Evolutionary conservation across 2,888 invertebrate species (phyloP).

Genomic region (Germaria angustata): DNA sequence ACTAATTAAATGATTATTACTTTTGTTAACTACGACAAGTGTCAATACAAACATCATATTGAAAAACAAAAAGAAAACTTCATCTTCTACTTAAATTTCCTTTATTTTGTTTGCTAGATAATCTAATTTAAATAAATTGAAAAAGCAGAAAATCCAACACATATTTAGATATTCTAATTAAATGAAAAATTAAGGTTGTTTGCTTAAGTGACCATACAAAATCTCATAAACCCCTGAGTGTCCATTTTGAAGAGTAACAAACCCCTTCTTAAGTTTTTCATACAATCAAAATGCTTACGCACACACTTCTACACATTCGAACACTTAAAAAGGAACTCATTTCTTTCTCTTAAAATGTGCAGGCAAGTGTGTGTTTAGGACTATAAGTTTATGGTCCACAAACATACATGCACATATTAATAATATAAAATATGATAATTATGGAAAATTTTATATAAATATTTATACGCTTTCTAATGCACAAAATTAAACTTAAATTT

Average conservation of each 20-base stretch:
- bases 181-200: constrained; percentile 27
- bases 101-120: no score
- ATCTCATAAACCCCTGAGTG: background rate
- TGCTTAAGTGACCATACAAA: constrained; percentile 7
- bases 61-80: constrained; percentile 10
- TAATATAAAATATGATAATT: constrained; percentile 27
- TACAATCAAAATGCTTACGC: background rate
- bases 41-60: constrained; percentile 18
- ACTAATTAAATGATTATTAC: constrained; percentile 41
- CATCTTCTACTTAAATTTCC: background rate
- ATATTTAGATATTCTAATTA: constrained; percentile 19
- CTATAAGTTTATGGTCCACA: background rate
- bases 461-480: constrained; percentile 24
- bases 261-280: background rate
- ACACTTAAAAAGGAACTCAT: background rate
- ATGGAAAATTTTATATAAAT: constrained; percentile 44
- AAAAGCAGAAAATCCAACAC: background rate
- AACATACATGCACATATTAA: background rate
- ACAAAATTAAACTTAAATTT: constrained; percentile 54
- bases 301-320: background rate
- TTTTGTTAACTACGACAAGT: constrained; percentile 44
- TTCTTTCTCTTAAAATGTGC: background rate
- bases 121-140: background rate
- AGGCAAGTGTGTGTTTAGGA: background rate
- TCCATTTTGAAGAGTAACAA: background rate